Evolutionary conservation across 2,888 invertebrate genomes (phyloP).

Genomic region (Sicus ferrugineus): DNA sequence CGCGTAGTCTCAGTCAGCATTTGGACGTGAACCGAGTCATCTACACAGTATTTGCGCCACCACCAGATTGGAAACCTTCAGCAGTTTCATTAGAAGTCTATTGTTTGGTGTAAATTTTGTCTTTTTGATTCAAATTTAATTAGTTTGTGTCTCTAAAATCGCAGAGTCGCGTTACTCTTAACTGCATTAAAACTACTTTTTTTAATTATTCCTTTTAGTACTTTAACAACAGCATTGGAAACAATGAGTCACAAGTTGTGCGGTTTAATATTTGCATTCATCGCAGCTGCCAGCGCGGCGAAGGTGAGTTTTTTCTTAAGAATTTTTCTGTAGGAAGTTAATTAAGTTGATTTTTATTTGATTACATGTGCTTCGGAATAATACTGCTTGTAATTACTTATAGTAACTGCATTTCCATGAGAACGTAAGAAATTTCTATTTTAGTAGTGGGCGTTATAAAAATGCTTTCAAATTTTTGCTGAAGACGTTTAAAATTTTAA

Average conservation of each 20-base stretch:
- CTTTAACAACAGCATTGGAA: not conserved
- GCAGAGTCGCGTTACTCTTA: not conserved
- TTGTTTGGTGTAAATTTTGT: not conserved
- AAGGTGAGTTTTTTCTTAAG: too few relatives aligned
- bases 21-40: slow-evolving; percentile 22
- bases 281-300: slow-evolving; percentile 48
- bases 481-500: not conserved
- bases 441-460: too few relatives aligned
- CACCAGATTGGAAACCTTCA: not conserved
- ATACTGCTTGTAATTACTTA: too few relatives aligned
- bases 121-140: slow-evolving; percentile 9
- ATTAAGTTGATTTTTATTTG: too few relatives aligned
- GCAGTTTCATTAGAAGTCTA: not conserved
- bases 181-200: not conserved
- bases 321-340: too few relatives aligned
- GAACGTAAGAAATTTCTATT: too few relatives aligned
- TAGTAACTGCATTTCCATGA: too few relatives aligned
- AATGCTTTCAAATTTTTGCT: too few relatives aligned
- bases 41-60: not conserved
- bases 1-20: slow-evolving; percentile 17
- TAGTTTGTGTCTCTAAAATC: not conserved
- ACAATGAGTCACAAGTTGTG: slow-evolving; percentile 46
- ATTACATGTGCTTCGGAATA: too few relatives aligned
- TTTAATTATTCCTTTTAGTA: slow-evolving; percentile 1
- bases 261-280: slow-evolving; percentile 49